A percentile compares a stretch with the other conserved stretches of the same genome.
Evolutionary conservation across 2,888 invertebrate species (phyloP).

Genomic region (Bedellia somnulentella): DNA sequence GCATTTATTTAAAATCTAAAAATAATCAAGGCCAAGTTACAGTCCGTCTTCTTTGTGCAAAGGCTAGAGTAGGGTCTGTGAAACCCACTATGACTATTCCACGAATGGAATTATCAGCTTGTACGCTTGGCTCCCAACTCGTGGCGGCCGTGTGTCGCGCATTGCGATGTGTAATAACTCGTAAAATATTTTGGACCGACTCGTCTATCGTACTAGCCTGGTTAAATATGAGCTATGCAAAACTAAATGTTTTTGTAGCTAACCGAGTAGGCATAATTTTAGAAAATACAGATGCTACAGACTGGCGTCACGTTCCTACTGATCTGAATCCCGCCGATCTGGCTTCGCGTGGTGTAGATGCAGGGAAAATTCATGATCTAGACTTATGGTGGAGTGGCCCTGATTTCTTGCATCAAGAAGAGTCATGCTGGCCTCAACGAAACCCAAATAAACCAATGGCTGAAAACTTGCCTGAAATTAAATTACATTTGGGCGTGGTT

Average conservation of each 20-base stretch:
- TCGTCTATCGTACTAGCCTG: conserved; percentile 1
- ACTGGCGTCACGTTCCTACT: too few species aligned
- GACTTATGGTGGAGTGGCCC: too few species aligned
- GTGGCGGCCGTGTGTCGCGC: neutral
- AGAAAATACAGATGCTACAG: too few species aligned
- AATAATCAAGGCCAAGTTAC: neutral
- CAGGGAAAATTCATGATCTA: too few species aligned
- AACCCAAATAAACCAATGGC: too few species aligned
- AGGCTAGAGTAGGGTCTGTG: neutral
- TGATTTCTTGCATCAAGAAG: too few species aligned
- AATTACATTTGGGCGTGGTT: too few species aligned
- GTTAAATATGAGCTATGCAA: neutral
- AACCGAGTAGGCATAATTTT: conserved; percentile 2
- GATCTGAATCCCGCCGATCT: too few species aligned
- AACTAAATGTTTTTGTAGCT: conserved; percentile 2
- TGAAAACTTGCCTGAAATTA: too few species aligned
- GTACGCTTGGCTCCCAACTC: neutral
- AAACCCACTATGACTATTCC: conserved; percentile 1
- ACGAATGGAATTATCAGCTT: neutral
- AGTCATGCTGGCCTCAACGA: too few species aligned
- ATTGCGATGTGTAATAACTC: neutral
- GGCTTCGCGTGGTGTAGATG: too few species aligned
- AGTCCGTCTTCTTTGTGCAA: neutral
- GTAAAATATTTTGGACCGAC: conserved; percentile 1
- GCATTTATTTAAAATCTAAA: neutral